Conservation (phyloP, 2,888 invertebrate species). For the Dione vanillae region DNA sequence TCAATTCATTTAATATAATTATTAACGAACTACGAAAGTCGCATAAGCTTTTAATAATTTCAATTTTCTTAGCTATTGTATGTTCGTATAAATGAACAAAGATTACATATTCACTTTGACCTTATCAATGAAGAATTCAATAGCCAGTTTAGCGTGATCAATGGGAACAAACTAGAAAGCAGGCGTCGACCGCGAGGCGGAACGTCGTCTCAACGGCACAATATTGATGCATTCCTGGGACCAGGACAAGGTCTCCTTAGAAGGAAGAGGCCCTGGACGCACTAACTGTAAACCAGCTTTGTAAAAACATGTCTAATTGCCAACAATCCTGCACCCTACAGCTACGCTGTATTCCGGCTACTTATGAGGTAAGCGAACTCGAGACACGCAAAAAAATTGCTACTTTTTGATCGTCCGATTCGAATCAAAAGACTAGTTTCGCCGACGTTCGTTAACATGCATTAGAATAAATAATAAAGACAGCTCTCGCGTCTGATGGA, state of each 20-base stretch:
- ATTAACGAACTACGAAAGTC: neutral
- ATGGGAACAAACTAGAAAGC: slow-evolving; percentile 52
- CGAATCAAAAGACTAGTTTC: slow-evolving; percentile 39
- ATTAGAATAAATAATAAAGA: slow-evolving; percentile 43
- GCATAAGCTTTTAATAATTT: neutral
- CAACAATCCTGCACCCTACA: slow-evolving; percentile 56
- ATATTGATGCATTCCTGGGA: slow-evolving; percentile 72
- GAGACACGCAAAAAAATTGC: slow-evolving; percentile 31
- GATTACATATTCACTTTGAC: slow-evolving; percentile 37
- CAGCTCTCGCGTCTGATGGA: slow-evolving; percentile 39
- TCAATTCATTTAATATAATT: neutral
- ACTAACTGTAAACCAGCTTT: slow-evolving; percentile 67
- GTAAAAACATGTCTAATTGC: slow-evolving; percentile 73
- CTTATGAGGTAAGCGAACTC: slow-evolving; percentile 40
- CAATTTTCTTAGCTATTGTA: neutral
- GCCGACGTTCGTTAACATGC: slow-evolving; percentile 38
- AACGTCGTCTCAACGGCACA: slow-evolving; percentile 54
- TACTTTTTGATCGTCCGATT: slow-evolving; percentile 23
- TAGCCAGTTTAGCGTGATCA: slow-evolving; percentile 38
- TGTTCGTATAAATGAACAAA: slow-evolving; percentile 1
- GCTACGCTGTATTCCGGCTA: slow-evolving; percentile 48
- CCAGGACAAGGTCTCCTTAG: slow-evolving; percentile 69
- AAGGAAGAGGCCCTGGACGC: slow-evolving; percentile 69
- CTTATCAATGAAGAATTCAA: slow-evolving; percentile 35
- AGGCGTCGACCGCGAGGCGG: slow-evolving; percentile 52